Conservation (phyloP, 2,797 vertebrate species). For the Eospalax fontanierii region DNA sequence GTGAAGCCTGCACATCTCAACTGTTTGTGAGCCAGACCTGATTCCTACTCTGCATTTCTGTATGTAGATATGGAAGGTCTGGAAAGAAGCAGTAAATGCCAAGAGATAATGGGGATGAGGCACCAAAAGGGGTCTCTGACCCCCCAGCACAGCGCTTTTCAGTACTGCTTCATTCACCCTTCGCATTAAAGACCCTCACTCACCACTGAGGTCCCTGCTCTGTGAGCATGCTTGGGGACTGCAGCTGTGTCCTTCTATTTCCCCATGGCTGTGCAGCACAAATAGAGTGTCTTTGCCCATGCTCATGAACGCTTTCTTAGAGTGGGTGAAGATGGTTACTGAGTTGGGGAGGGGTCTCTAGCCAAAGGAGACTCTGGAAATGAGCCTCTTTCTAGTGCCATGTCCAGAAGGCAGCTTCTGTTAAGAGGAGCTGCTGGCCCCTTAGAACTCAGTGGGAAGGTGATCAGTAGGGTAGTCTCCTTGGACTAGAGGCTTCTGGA, state of each 20-base stretch:
- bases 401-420: neutral
- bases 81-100: neutral
- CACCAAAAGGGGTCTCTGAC: neutral
- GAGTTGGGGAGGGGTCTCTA: neutral
- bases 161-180: neutral
- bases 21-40: neutral
- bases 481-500: neutral
- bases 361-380: neutral
- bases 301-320: neutral
- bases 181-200: fast-evolving
- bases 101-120: neutral
- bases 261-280: fast-evolving
- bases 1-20: neutral
- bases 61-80: neutral
- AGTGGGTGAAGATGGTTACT: too few species aligned
- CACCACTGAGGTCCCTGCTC: neutral
- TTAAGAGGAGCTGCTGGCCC: neutral
- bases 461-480: neutral
- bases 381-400: neutral
- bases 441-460: neutral
- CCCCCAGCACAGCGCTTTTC: neutral
- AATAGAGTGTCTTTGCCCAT: neutral
- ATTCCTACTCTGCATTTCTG: neutral
- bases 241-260: too few species aligned
- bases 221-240: neutral